These are phyloP conservation scores for Lepidurus packardi DNA, from an alignment of 1,140 invertebrate species.

Conservation along the genomic window DNA sequence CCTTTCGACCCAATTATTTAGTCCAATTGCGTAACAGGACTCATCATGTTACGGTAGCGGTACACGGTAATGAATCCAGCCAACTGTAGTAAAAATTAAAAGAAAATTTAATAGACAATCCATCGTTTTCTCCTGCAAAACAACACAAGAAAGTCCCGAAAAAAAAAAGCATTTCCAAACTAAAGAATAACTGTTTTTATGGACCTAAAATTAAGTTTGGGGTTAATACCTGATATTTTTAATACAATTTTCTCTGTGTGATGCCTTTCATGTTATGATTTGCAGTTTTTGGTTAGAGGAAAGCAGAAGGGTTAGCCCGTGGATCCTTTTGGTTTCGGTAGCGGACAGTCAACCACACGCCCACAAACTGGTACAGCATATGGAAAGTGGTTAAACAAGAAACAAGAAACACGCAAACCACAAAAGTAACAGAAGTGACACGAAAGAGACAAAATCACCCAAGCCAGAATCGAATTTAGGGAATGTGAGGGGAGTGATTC, in stretches of 20 bases:
- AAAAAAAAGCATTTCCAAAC: not conserved
- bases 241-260: not conserved
- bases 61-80: slow-evolving; percentile 39
- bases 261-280: slow-evolving; percentile 25
- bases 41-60: slow-evolving; percentile 38
- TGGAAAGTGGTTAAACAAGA: slow-evolving; percentile 28
- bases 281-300: slow-evolving; percentile 61
- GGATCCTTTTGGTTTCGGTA: slow-evolving; percentile 98
- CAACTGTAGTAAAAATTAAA: slow-evolving; percentile 37
- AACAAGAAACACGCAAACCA: not conserved
- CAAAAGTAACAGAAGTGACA: slow-evolving; percentile 33
- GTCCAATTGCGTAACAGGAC: slow-evolving; percentile 17
- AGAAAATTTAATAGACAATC: slow-evolving; percentile 30
- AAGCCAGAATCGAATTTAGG: too few species aligned
- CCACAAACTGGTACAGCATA: slow-evolving; percentile 75
- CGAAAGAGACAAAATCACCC: slow-evolving; percentile 27
- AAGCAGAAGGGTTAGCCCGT: slow-evolving; percentile 88
- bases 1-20: not conserved
- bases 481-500: not conserved
- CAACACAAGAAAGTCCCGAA: not conserved
- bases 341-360: slow-evolving; percentile 91
- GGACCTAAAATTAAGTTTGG: not conserved
- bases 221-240: not conserved
- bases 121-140: slow-evolving; percentile 21
- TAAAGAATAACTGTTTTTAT: too few species aligned